These are phyloP conservation scores for Archivesica marissinica DNA, from an alignment of 1,140 invertebrate genomes.

Conservation along the genomic window DNA sequence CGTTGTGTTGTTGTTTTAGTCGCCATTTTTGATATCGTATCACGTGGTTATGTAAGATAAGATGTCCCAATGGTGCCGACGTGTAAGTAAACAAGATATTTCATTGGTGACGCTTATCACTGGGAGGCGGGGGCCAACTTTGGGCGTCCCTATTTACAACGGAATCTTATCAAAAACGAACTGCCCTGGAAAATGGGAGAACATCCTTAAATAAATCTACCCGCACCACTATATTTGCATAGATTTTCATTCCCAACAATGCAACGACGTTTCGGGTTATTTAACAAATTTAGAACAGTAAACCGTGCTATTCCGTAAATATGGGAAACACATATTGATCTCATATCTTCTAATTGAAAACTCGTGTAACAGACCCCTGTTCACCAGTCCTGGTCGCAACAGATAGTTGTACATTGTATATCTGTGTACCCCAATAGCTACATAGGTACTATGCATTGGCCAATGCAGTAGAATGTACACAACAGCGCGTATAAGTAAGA, in stretches of 20 bases:
- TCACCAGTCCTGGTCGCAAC: too few relatives aligned
- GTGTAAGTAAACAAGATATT: constrained; percentile 31
- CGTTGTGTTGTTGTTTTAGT: constrained; percentile 5
- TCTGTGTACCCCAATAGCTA: too few relatives aligned
- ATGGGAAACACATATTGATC: background rate
- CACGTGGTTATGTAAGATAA: constrained; percentile 39
- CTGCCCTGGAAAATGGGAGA: constrained; percentile 30
- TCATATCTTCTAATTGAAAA: background rate
- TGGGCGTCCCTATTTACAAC: constrained; percentile 48
- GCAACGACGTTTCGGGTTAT: constrained; percentile 18
- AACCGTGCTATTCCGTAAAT: background rate
- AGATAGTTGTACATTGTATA: too few relatives aligned
- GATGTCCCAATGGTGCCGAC: constrained; percentile 31
- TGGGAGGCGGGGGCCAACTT: constrained; percentile 23
- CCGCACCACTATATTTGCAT: constrained; percentile 19
- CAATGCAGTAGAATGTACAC: too few relatives aligned
- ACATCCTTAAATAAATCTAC: constrained; percentile 39
- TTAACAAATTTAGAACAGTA: constrained; percentile 38
- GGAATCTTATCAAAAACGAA: constrained; percentile 42
- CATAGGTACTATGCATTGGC: too few relatives aligned
- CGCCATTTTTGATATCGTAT: constrained; percentile 13
- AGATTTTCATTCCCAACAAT: constrained; percentile 30
- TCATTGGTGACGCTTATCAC: constrained; percentile 57
- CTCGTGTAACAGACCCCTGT: too few relatives aligned
- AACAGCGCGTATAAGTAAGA: too few relatives aligned